Evolutionary conservation across 2,113 vertebrate species (phyloP), one percentile per base, ranked within the genome.

Genomic region (Xerus inauris): DNA sequence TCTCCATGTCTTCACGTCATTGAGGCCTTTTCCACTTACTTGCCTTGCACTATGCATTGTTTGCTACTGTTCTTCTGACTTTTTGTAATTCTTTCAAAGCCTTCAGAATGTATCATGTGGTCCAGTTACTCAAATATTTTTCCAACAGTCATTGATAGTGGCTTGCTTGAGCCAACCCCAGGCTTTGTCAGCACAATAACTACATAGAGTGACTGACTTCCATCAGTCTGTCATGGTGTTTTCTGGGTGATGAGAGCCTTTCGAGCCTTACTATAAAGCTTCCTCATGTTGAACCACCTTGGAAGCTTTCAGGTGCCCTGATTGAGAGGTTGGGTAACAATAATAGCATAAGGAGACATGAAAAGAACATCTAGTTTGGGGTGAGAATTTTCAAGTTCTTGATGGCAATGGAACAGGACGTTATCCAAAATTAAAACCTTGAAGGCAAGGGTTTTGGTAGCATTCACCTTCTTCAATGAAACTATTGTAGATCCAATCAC

Each of bases 301-400:
- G 51, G 72, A 28, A 42, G 40, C 30, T 83, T 87, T 87, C 82
- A 69, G 20, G 69, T 49, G 9, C 30, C 17, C 76, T 62, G 28
- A 69, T 32, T 49, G 49, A 94, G 13, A 76, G 38, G 11, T 5
- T 94, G 22, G 16, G 62, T 71, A 28, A 91, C 26, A 75, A 64
- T 47, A 16, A 14, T 12, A 65, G 38, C 47, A 38, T 69, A 35
- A 5, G 28, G 8, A 28, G 40, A 13, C 49, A 40, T 51, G n/a
- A 85, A 35, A 77, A 85, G 45, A 49, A 80, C 4, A 17, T 69
- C 35, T 81, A 35, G n/a, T 26, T 80, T 75, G 54, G 71, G 26
- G 13, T 94, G 65, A 38, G 26, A 57, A 69, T 81, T 94, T 94
- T 65, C 42, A 64, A 47, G 17, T 72, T 96, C 69, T 83, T 42